Evolutionary conservation across 2,797 vertebrate genomes (phyloP).

Genomic region (Leptatherina wallacei): DNA sequence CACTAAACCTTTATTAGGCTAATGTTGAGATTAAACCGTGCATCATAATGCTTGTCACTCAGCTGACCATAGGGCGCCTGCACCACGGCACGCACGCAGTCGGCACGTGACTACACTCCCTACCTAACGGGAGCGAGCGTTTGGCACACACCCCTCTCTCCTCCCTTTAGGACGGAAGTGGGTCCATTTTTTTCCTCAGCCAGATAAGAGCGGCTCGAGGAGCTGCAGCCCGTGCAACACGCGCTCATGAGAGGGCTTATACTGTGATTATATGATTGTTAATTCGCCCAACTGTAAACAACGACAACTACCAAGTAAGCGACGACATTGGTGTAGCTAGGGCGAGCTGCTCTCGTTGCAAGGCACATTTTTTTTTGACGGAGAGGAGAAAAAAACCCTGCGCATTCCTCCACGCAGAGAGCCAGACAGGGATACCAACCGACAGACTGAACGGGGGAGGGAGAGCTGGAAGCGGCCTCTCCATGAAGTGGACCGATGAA

Average conservation of each 20-base stretch:
- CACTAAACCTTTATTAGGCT: not conserved
- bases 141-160: constrained; percentile 31
- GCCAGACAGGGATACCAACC: constrained; percentile 28
- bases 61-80: not conserved
- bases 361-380: constrained; percentile 8
- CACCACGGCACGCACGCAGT: not conserved
- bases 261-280: constrained; percentile 27
- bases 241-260: constrained; percentile 49
- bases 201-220: constrained; percentile 84
- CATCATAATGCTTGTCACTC: not conserved
- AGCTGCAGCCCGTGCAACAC: constrained; percentile 75
- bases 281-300: constrained; percentile 21
- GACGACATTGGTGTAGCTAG: not conserved
- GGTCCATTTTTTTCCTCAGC: constrained; percentile 79
- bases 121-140: constrained; percentile 31
- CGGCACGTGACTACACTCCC: constrained; percentile 16
- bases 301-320: constrained; percentile 9
- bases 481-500: constrained; percentile 39
- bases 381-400: constrained; percentile 38
- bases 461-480: constrained; percentile 59
- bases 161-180: constrained; percentile 64
- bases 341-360: constrained; percentile 8
- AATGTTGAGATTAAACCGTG: not conserved
- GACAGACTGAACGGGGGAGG: constrained; percentile 16
- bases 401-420: constrained; percentile 75